Evolutionary conservation across 2,113 vertebrate species (phyloP).

Genomic region (Hymenochirus boettgeri): DNA sequence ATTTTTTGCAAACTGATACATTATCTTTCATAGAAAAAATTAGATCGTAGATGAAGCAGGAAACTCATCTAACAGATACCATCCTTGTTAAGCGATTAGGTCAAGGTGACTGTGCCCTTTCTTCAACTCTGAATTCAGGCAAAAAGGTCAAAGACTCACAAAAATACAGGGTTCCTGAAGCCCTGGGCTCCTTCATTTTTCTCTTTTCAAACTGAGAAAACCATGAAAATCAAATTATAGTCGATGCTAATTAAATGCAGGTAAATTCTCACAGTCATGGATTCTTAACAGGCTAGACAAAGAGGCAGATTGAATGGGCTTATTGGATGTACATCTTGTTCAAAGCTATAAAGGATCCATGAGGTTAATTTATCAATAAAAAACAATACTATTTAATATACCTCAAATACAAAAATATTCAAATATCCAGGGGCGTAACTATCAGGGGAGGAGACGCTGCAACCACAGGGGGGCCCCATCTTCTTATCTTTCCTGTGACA

Average conservation of each 20-base stretch:
- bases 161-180: slow-evolving; percentile 55
- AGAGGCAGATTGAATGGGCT: not conserved
- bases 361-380: no score
- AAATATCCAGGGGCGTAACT: no score
- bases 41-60: slow-evolving; percentile 11
- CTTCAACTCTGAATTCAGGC: slow-evolving; percentile 57
- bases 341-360: not conserved
- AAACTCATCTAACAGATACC: slow-evolving; percentile 31
- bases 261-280: slow-evolving; percentile 65
- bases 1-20: not conserved
- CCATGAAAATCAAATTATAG: slow-evolving; percentile 87
- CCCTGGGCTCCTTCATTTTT: slow-evolving; percentile 70
- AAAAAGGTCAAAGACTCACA: slow-evolving; percentile 66
- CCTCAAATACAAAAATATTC: no score
- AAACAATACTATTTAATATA: no score
- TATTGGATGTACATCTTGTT: not conserved
- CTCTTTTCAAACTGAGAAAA: slow-evolving; percentile 69
- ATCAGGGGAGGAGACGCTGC: no score
- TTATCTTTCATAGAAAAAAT: slow-evolving; percentile 25
- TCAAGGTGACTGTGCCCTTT: slow-evolving; percentile 57
- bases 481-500: no score
- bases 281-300: slow-evolving; percentile 13
- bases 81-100: slow-evolving; percentile 55
- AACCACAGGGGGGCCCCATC: no score
- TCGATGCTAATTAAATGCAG: slow-evolving; percentile 87